Conservation (phyloP, 2,797 vertebrate species). For the Holocentrus rufus region DNA sequence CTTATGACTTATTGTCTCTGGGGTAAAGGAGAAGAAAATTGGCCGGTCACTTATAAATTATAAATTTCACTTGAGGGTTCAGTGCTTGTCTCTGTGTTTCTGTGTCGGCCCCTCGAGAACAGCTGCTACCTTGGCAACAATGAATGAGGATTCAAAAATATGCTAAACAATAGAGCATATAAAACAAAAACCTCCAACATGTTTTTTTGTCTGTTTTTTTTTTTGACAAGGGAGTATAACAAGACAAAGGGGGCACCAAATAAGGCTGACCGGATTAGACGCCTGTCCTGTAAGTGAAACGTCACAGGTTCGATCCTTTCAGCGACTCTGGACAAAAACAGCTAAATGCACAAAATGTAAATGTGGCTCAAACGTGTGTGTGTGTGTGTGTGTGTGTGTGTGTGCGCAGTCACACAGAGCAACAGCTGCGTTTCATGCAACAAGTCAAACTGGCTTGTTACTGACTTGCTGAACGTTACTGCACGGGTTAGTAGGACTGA, state of each 20-base stretch:
- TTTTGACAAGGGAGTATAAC: conserved; percentile 57
- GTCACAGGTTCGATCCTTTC: conserved; percentile 25
- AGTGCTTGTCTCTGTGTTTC: conserved; percentile 49
- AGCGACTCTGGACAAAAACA: conserved; percentile 16
- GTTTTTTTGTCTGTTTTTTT: conserved; percentile 41
- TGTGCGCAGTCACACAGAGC: conserved; percentile 3
- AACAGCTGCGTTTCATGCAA: not conserved
- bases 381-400: too few relatives aligned
- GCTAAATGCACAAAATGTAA: conserved; percentile 15
- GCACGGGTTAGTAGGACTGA: too few relatives aligned
- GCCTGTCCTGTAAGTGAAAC: conserved; percentile 24
- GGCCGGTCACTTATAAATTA: conserved; percentile 57
- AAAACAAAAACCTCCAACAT: conserved; percentile 48
- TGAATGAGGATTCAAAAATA: conserved; percentile 62
- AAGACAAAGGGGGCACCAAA: conserved; percentile 38
- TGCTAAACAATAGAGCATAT: conserved; percentile 60
- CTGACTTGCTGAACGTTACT: too few relatives aligned
- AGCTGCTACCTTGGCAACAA: conserved; percentile 73
- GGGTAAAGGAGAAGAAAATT: conserved; percentile 68
- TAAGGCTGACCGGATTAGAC: not conserved
- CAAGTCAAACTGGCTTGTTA: too few relatives aligned
- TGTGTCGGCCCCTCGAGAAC: conserved; percentile 54
- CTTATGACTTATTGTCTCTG: conserved; percentile 65
- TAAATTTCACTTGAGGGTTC: conserved; percentile 65
- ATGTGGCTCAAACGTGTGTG: not conserved